These are phyloP conservation scores for Erebia epiphron DNA, from an alignment of 2,888 invertebrate genomes.

Conservation along the genomic window DNA sequence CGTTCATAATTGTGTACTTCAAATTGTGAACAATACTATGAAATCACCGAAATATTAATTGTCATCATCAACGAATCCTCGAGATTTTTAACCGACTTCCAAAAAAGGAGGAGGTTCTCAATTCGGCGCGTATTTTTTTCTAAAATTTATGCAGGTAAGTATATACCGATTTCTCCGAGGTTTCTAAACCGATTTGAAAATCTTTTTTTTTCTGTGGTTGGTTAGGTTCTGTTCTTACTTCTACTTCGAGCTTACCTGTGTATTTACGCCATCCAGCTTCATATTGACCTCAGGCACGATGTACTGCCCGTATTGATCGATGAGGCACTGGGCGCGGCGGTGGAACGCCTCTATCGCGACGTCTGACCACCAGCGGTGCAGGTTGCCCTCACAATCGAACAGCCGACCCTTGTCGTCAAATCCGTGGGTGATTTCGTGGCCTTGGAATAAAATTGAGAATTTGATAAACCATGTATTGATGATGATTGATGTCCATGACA, in stretches of 20 bases:
- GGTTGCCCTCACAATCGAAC: slow-evolving; percentile 96
- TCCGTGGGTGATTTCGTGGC: slow-evolving; percentile 96
- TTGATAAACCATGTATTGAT: too few species aligned
- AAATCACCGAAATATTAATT: neutral
- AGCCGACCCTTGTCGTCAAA: slow-evolving; percentile 95
- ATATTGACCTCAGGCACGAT: slow-evolving; percentile 90
- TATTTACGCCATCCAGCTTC: slow-evolving; percentile 89
- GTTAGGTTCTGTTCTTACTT: too few species aligned
- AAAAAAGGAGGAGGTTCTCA: too few species aligned
- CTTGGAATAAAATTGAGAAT: slow-evolving; percentile 45
- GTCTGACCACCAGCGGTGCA: slow-evolving; percentile 93
- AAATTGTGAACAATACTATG: too few species aligned
- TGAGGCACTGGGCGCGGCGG: slow-evolving; percentile 89
- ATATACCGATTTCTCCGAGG: too few species aligned
- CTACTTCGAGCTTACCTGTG: slow-evolving; percentile 82
- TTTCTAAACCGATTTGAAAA: too few species aligned
- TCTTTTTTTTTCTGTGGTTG: too few species aligned
- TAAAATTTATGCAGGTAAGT: too few species aligned
- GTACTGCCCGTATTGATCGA: slow-evolving; percentile 94
- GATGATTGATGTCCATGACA: too few species aligned
- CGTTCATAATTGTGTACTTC: too few species aligned
- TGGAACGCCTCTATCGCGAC: slow-evolving; percentile 89
- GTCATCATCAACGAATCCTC: neutral
- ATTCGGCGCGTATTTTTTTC: too few species aligned
- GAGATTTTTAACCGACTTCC: too few species aligned